Base-by-base conservation (phyloP, 2,113 vertebrate genomes). In the Puntigrus tetrazona region DNA sequence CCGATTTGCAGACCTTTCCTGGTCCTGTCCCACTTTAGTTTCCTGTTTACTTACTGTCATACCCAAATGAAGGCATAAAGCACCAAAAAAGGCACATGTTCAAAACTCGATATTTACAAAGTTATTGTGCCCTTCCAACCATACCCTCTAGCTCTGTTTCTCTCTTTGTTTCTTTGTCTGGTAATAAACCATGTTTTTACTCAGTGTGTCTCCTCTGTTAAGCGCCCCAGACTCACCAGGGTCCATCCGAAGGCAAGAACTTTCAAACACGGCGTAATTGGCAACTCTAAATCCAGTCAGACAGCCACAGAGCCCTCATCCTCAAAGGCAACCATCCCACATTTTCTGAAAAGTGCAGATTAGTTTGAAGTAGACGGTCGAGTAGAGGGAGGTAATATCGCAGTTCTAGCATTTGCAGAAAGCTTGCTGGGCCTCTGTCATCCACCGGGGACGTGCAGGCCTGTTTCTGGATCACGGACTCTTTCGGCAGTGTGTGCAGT, bases 361-460 rank as follows among this genome's bases (percentile, higher is more conserved):
- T 86, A 50, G 72, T 78, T 78, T 85, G 83, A 73, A 82, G 85
- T 57, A 38, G 84, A 80, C 25, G 22, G 55, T 55, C 18, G n/a
- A 74, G 69, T 57, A 50, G 70, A 73, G 73, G 69, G 47, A 72
- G 16, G 29, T 36, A 25, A 63, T 75, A 72, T 76, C 50, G 13
- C 34, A 43, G 50, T 63, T 59, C n/a, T 76, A 41, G 74, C 20
- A 36, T 77, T 52, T 57, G 80, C 79, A 45, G 47, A n/a, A 10
- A 36, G 47, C 67, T 78, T 83, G 36, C 22, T 18, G 29, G 9
- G 41, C 29, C 20, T 61, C n/a, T 63, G 34, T 73, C 77, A 25
- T 83, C 52, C 20, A 45, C 6, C 16, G 25, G 76, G 78, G 76
- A 84, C 55, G 14, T 52, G 36, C 36, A 34, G 55, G 52, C 16